These are phyloP conservation scores for Erinaceus europaeus DNA, from an alignment of 2,113 vertebrate genomes.

Conservation along the genomic window DNA sequence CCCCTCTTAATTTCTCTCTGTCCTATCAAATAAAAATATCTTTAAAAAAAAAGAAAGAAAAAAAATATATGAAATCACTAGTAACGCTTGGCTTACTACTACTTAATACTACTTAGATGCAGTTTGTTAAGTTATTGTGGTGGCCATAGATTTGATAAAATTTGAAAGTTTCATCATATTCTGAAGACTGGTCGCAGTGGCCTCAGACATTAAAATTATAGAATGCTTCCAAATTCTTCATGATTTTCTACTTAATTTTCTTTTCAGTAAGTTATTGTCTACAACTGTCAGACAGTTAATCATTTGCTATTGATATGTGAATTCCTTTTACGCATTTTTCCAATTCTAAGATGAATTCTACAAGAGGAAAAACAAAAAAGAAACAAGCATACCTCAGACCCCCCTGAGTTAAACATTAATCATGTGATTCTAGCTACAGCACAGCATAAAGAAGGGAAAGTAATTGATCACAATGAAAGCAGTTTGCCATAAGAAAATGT, in stretches of 20 bases:
- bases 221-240: neutral
- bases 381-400: neutral
- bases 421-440: neutral
- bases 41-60: no score
- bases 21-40: no score
- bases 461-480: constrained; percentile 37
- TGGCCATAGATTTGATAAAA: neutral
- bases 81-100: neutral
- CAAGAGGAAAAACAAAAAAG: neutral
- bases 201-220: neutral
- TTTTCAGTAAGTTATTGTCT: neutral
- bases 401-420: constrained; percentile 1
- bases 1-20: no score
- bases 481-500: constrained; percentile 22
- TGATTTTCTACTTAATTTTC: constrained; percentile 25
- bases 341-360: neutral
- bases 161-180: neutral
- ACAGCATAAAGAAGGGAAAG: neutral
- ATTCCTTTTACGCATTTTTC: constrained; percentile 7
- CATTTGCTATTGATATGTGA: neutral
- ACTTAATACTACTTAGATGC: neutral
- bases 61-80: neutral
- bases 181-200: neutral
- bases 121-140: neutral
- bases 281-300: neutral